phyloP scores from a whole-genome alignment of 2,888 invertebrate species.

The Ennomos fuscantarius region DNA sequence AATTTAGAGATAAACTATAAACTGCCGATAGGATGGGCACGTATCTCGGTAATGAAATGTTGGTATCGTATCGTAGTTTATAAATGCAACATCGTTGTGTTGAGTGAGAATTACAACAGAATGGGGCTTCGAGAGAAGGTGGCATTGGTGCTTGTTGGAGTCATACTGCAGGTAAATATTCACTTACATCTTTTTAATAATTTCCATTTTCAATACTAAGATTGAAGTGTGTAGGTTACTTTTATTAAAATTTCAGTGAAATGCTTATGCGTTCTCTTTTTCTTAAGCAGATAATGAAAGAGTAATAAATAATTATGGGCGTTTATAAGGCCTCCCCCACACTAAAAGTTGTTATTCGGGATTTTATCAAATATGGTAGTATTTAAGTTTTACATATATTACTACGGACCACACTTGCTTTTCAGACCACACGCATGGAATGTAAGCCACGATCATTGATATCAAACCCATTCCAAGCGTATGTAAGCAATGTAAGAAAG shows the following conservation, averaged over 20 bases:
- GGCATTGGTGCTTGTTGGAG: constrained; percentile 47
- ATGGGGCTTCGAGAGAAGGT: constrained; percentile 64
- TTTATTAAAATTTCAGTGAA: too few species aligned
- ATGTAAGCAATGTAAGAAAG: not conserved
- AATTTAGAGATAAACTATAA: constrained; percentile 2
- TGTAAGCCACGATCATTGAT: constrained; percentile 47
- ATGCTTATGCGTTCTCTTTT: too few species aligned
- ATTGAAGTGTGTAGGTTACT: too few species aligned
- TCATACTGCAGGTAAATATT: constrained; percentile 53
- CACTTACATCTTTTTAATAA: not conserved
- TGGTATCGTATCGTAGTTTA: constrained; percentile 32
- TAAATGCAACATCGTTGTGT: constrained; percentile 41
- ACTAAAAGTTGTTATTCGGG: too few species aligned
- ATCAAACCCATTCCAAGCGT: constrained; percentile 30
- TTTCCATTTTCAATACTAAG: not conserved
- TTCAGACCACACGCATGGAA: constrained; percentile 40
- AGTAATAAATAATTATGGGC: too few species aligned
- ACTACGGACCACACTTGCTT: not conserved
- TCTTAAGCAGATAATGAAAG: too few species aligned
- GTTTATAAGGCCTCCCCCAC: too few species aligned
- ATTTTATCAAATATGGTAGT: too few species aligned
- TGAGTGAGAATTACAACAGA: constrained; percentile 40
- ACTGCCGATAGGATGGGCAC: constrained; percentile 33
- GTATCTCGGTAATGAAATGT: constrained; percentile 37
- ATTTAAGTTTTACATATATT: too few species aligned